phyloP scores from a whole-genome alignment of 2,113 vertebrate genomes.

The mouse (Mus musculus) region DNA sequence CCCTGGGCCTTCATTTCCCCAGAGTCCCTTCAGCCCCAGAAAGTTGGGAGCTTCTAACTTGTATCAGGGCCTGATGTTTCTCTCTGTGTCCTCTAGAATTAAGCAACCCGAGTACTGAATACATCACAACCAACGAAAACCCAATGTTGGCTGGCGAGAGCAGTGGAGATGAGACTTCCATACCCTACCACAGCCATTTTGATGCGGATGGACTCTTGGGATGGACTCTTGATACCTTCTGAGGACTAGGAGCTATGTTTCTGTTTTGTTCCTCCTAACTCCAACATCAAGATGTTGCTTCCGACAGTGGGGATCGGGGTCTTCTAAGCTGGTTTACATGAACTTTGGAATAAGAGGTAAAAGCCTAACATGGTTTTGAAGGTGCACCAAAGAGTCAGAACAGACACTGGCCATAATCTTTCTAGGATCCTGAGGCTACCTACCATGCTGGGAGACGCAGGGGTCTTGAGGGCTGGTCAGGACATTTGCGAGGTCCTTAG shows the following conservation, averaged over 20 bases:
- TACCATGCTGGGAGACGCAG: neutral
- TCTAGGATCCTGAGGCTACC: neutral
- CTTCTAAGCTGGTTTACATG: neutral
- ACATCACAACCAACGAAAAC: slow-evolving; percentile 74
- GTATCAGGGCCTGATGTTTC: slow-evolving; percentile 36
- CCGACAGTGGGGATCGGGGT: neutral
- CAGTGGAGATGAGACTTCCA: slow-evolving; percentile 17
- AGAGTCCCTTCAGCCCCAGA: neutral
- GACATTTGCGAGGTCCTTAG: neutral
- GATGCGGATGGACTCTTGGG: slow-evolving; percentile 57
- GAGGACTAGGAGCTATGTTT: slow-evolving; percentile 57
- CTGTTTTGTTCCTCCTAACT: neutral
- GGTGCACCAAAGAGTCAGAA: neutral
- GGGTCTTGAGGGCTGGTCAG: neutral
- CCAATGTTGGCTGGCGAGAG: slow-evolving; percentile 65
- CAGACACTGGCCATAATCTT: neutral
- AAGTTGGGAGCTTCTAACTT: neutral
- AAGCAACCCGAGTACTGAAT: slow-evolving; percentile 57
- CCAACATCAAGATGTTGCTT: neutral
- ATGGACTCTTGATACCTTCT: slow-evolving; percentile 65
- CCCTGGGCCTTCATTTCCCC: neutral
- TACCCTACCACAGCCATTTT: slow-evolving; percentile 68
- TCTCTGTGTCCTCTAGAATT: slow-evolving; percentile 70
- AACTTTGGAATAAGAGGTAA: neutral
- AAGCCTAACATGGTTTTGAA: neutral